Conservation (phyloP, 2,888 invertebrate species). For the Scaptomyza flava region DNA sequence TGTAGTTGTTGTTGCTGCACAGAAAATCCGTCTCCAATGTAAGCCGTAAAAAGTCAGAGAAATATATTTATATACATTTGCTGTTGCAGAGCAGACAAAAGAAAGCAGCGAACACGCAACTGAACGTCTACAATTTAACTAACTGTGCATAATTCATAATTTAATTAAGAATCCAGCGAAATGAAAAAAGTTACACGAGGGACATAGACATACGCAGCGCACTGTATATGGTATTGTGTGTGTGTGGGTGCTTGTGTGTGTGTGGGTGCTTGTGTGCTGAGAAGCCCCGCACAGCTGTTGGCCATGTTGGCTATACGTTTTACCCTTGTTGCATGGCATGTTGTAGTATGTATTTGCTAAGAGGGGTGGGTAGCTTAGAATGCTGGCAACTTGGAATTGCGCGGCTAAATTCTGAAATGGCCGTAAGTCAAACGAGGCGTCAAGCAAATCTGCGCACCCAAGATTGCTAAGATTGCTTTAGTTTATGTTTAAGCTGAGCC, state of each 20-base stretch:
- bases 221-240: no score
- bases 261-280: slow-evolving; percentile 12
- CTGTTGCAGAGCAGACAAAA: slow-evolving; percentile 15
- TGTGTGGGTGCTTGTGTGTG: slow-evolving; percentile 18
- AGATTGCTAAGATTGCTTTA: slow-evolving; percentile 53
- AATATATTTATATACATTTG: slow-evolving; percentile 20
- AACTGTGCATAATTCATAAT: slow-evolving; percentile 84
- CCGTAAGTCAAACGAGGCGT: slow-evolving; percentile 64
- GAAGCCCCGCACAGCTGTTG: slow-evolving; percentile 75
- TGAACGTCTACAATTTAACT: slow-evolving; percentile 81
- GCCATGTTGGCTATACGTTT: slow-evolving; percentile 59
- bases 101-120: slow-evolving; percentile 3
- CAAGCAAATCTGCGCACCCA: slow-evolving; percentile 69
- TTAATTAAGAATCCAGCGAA: slow-evolving; percentile 83
- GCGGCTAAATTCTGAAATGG: slow-evolving; percentile 49
- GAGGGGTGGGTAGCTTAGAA: neutral
- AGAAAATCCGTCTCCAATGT: slow-evolving; percentile 77
- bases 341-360: neutral
- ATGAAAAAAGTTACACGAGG: slow-evolving; percentile 80
- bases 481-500: slow-evolving; percentile 3
- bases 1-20: neutral
- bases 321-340: slow-evolving; percentile 49
- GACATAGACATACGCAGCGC: slow-evolving; percentile 55
- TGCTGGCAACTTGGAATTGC: slow-evolving; percentile 10
- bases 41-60: slow-evolving; percentile 58